Conservation (phyloP, 2,113 vertebrate genomes). For the Alosa alosa region DNA sequence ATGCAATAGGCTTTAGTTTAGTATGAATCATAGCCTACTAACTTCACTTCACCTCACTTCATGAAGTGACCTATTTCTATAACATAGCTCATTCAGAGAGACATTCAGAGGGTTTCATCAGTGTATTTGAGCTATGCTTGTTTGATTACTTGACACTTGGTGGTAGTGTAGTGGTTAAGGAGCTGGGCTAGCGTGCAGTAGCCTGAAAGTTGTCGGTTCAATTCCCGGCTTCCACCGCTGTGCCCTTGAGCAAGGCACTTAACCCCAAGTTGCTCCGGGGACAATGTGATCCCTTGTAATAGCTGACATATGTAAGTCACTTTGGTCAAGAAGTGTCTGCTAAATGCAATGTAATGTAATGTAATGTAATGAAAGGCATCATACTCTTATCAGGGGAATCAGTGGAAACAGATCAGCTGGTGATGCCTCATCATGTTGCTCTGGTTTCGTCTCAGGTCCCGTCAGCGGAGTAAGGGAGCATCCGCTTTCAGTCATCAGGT, state of each 20-base stretch:
- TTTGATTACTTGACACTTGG: not conserved
- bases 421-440: not conserved
- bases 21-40: not conserved
- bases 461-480: not conserved
- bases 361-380: not conserved
- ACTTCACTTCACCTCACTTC: too few relatives aligned
- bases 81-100: not conserved
- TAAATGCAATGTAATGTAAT: too few relatives aligned
- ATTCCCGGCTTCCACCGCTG: too few relatives aligned
- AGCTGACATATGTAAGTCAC: too few relatives aligned
- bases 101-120: not conserved
- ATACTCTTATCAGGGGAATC: not conserved
- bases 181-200: too few relatives aligned
- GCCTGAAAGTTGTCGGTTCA: too few relatives aligned
- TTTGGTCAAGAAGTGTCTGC: too few relatives aligned
- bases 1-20: not conserved
- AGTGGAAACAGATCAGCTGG: not conserved
- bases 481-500: not conserved
- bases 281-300: too few relatives aligned
- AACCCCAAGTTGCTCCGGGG: too few relatives aligned
- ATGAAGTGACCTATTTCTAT: not conserved
- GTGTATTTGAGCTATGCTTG: not conserved
- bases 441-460: not conserved
- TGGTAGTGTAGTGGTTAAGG: too few relatives aligned
- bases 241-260: too few relatives aligned